Base-by-base conservation (phyloP, 2,797 vertebrate genomes). In the Danio aesculapii region DNA sequence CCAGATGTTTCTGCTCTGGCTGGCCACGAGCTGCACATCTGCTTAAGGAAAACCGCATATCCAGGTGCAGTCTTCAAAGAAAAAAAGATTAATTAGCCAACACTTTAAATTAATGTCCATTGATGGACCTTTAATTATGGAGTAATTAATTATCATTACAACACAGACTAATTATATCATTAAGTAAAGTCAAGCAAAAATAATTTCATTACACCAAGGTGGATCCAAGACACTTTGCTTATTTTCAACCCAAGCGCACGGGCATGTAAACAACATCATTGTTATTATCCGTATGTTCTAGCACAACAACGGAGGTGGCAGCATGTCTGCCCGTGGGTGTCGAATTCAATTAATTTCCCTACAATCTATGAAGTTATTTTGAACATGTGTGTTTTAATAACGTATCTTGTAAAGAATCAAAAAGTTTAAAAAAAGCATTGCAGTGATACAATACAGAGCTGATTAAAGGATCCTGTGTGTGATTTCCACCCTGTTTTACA, bases 121-220 rank as follows among this genome's bases (percentile, higher is more conserved):
- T 92, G 90, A 93, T 92, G 93, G 91, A 93, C 92, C 91, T 92
- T 90, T 90, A 92, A 91, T 93, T 93, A 92, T 90, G 88, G 87
- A 64, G 84, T 88, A 92, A 94, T 94, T 93, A 92, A 93, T 95
- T 92, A 89, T 92, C 91, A 95, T 94, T 93, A 94, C 91, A 93
- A 89, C 87, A 89, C 87, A 87, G 17, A 84, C 89, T 87, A 88
- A 86, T 89, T 90, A 90, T 87, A 91, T 91, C 87, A 80, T 89
- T 88, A 81, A 81, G 87, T 84, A 81, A 87, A 88, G 85, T 75
- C 79, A 88, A 92, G 92, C 90, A 92, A 92, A 72, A 92, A 89
- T 92, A 92, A 94, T 94, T 90, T 91, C 90, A 93, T 92, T 93
- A 92, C 89, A 90, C 78, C 83, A 89, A 91, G 89, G 88, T 90